Evolutionary conservation across 2,113 vertebrate species (phyloP), one percentile per base, ranked within the genome.

Genomic region (Dromiciops gliroides): DNA sequence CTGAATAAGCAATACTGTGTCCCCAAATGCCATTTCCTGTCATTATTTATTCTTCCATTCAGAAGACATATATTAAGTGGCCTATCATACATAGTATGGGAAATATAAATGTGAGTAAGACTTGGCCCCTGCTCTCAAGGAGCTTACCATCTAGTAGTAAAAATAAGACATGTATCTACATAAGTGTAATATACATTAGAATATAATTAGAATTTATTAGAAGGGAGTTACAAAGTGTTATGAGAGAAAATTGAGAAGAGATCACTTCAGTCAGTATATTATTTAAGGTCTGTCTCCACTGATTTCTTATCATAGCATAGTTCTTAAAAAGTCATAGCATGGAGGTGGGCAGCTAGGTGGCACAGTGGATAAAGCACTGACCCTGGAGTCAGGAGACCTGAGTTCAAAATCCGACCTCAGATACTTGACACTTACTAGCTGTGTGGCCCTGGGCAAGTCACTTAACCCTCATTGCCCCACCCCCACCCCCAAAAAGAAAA

Each of bases 1-100:
- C 89, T 92, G 26, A 56, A 89, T 92, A 92, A 95, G 92, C 50
- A 44, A 93, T 7, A 8, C 50, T 60, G 56, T 67, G 12, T 67
- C 60, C 11, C 12, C 31, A 37, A 14, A 67, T 67, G 60, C 12
- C 60, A 67, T 67, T 37, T 37, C 56, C 56, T 31, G 12, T 60
- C 8, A 26, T 53, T 23, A 10, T 50, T 50, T 52, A 60, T 60
- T 60, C 56, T 60, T 60, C 10, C 56, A 56, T 60, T 60, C 28
- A 31, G 56, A 60, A 37, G 28, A 67, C 14, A 37, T 67, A 16
- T 67, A 37, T 60, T 31, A 56, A 56, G 56, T 60, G 7, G 7
- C 28, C 28, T n/a, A 37, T 53, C 31, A 67, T 1, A 16, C 28
- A 60, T 67, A 37, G 31, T 37, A 67, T 67, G 31, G 14, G 31